phyloP scores from a whole-genome alignment of 2,888 invertebrate species.

The Meteorus colon region DNA sequence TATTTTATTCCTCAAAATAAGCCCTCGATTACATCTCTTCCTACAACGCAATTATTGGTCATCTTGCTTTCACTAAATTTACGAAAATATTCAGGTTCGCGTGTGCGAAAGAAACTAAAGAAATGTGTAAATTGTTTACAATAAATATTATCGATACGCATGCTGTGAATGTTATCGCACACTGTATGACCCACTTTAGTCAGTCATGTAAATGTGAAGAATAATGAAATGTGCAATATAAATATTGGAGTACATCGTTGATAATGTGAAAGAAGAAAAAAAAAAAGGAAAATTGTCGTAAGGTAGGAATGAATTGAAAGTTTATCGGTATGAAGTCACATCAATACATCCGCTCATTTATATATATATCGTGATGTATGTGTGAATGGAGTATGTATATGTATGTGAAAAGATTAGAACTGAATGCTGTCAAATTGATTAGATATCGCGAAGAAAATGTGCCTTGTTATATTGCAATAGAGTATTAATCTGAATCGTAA shows the following conservation, averaged over 20 bases:
- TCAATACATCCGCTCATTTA: background rate
- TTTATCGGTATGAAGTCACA: constrained; percentile 7
- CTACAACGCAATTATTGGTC: background rate
- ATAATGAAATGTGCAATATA: background rate
- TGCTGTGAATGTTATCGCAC: background rate
- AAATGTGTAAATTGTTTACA: background rate
- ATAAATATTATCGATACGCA: background rate
- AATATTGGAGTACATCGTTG: background rate
- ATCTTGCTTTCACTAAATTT: background rate
- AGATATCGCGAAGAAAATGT: constrained; percentile 39
- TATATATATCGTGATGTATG: background rate
- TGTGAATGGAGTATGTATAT: background rate
- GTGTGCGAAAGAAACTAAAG: background rate
- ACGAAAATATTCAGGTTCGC: background rate
- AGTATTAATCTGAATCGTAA: background rate
- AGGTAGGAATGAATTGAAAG: constrained; percentile 18
- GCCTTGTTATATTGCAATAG: constrained; percentile 12
- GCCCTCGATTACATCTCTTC: background rate
- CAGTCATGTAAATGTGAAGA: background rate
- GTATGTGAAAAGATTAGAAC: constrained; percentile 37
- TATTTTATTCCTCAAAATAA: background rate
- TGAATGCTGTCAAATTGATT: constrained; percentile 44
- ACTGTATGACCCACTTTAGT: background rate
- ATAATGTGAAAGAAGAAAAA: background rate
- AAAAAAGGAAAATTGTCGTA: background rate